Evolutionary conservation across 2,888 invertebrate genomes (phyloP).

Genomic region (Troides helena): DNA sequence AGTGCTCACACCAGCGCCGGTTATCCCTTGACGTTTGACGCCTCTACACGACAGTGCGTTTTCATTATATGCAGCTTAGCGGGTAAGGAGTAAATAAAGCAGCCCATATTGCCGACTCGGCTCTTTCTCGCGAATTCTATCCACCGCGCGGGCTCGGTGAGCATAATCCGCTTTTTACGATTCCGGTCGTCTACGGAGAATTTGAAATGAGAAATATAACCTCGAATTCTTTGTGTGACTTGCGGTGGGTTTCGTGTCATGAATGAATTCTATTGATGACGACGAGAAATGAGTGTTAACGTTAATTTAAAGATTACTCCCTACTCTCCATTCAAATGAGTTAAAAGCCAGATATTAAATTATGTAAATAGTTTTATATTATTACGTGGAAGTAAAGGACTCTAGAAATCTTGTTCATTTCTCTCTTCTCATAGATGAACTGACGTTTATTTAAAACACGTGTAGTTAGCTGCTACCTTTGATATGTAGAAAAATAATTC

Average conservation of each 20-base stretch:
- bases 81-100: constrained; percentile 73
- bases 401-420: no score
- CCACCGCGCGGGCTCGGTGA: constrained; percentile 61
- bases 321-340: no score
- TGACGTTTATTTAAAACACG: no score
- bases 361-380: no score
- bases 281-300: constrained; percentile 7
- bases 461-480: no score
- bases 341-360: no score
- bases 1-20: constrained; percentile 43
- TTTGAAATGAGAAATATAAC: constrained; percentile 77
- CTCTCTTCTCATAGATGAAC: no score
- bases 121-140: constrained; percentile 73
- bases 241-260: constrained; percentile 55
- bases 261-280: constrained; percentile 52
- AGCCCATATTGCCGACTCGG: constrained; percentile 73
- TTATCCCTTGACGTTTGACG: constrained; percentile 67
- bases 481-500: no score
- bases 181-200: constrained; percentile 72
- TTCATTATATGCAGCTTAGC: constrained; percentile 81
- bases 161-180: constrained; percentile 80
- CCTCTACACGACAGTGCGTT: constrained; percentile 76
- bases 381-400: no score
- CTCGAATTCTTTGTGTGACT: constrained; percentile 66
- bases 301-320: constrained; percentile 10